These are phyloP conservation scores for Micronycteris hirsuta DNA, from an alignment of 2,113 vertebrate genomes.

Conservation along the genomic window DNA sequence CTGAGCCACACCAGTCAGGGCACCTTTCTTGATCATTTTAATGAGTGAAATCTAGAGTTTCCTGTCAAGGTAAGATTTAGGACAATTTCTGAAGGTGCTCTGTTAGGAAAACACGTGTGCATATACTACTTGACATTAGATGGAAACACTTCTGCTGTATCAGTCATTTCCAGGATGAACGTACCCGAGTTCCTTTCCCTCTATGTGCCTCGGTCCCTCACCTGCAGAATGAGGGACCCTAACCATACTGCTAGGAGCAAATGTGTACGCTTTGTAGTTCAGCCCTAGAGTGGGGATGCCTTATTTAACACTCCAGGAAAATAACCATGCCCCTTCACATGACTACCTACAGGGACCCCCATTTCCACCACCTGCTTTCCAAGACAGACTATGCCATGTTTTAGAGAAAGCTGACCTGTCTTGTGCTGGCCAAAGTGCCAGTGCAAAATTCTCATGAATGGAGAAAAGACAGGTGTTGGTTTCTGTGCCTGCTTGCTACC, in stretches of 20 bases:
- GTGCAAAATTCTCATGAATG: neutral
- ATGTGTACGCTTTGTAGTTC: neutral
- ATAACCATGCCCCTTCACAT: neutral
- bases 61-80: neutral
- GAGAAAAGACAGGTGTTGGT: neutral
- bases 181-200: neutral
- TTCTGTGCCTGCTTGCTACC: neutral
- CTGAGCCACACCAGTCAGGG: too few species aligned
- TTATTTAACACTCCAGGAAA: neutral
- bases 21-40: neutral
- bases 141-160: neutral
- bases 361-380: neutral
- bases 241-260: neutral
- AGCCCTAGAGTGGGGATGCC: neutral
- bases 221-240: neutral
- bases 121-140: neutral
- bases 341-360: neutral
- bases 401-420: neutral
- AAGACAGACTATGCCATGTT: neutral
- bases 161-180: neutral
- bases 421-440: neutral
- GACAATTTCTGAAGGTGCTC: neutral
- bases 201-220: neutral
- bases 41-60: neutral
- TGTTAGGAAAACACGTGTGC: neutral